These are phyloP conservation scores for Habroteleia sp. DNA, from an alignment of 2,888 invertebrate species.

Conservation along the genomic window DNA sequence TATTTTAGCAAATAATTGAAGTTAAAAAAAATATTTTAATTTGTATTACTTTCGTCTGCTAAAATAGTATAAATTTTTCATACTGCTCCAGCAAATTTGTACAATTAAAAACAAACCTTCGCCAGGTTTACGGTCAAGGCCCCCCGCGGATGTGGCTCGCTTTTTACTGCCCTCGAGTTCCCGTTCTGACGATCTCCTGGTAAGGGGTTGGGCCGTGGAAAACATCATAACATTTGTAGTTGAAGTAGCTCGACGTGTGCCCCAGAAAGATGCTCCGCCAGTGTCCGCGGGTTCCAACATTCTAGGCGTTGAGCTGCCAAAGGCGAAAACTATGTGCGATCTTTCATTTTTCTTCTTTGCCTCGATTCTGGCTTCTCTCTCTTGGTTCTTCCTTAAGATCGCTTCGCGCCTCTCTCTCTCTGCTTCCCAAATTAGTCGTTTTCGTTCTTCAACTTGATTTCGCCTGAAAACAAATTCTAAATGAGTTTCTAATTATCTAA, in stretches of 20 bases:
- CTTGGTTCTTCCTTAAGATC: conserved; percentile 91
- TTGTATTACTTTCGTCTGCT: background rate
- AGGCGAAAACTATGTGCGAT: conserved; percentile 89
- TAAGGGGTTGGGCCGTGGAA: conserved; percentile 86
- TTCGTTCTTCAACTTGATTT: conserved; percentile 91
- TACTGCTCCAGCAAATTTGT: background rate
- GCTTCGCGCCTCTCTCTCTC: conserved; percentile 93
- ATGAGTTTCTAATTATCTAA: no score
- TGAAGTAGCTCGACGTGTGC: conserved; percentile 93
- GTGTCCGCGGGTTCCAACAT: conserved; percentile 92
- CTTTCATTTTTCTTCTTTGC: conserved; percentile 90
- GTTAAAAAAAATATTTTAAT: background rate
- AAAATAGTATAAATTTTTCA: conserved; percentile 8
- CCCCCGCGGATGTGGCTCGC: conserved; percentile 88
- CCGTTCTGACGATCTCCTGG: conserved; percentile 92
- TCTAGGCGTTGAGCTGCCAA: conserved; percentile 95
- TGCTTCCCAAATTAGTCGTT: conserved; percentile 93
- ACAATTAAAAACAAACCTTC: conserved; percentile 82
- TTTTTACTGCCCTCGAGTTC: conserved; percentile 90
- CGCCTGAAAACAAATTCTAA: no score
- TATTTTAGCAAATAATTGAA: conserved; percentile 5
- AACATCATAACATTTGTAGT: conserved; percentile 92
- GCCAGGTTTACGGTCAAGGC: conserved; percentile 85
- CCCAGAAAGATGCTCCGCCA: conserved; percentile 88
- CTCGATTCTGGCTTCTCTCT: conserved; percentile 91